phyloP scores from a whole-genome alignment of 2,888 invertebrate genomes.

The Spilarctia lutea region DNA sequence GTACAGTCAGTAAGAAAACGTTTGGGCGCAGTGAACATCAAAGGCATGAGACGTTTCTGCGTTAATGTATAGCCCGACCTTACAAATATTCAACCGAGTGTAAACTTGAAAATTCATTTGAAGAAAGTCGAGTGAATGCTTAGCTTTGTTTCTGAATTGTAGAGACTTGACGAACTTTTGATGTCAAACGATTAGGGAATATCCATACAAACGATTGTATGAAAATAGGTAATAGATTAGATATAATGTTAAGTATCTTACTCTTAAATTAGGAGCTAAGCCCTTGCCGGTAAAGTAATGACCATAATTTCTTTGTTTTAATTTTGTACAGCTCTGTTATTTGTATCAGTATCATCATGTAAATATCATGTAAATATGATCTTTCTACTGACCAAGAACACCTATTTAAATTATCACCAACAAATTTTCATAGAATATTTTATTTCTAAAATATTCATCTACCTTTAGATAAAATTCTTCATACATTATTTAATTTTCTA shows the following conservation, averaged over 20 bases:
- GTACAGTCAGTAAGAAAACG: constrained; percentile 33
- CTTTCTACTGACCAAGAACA: neutral
- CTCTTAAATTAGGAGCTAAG: too few species aligned
- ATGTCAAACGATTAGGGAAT: constrained; percentile 1
- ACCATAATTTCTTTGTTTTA: neutral
- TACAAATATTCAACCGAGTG: constrained; percentile 51
- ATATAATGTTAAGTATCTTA: neutral
- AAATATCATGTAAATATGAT: neutral
- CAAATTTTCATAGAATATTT: neutral
- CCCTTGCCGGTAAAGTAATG: neutral
- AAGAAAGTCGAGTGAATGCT: constrained; percentile 49
- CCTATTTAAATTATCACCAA: neutral
- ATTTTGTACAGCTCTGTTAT: neutral
- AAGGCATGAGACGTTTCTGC: constrained; percentile 46
- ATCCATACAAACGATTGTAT: constrained; percentile 6
- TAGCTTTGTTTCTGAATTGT: constrained; percentile 47
- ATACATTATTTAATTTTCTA: too few species aligned
- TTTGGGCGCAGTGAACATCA: constrained; percentile 35
- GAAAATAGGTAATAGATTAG: neutral
- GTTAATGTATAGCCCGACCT: constrained; percentile 45
- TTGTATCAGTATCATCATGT: neutral
- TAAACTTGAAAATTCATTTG: constrained; percentile 54
- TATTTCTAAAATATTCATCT: too few species aligned
- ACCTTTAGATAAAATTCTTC: too few species aligned
- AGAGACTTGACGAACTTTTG: constrained; percentile 34